Base-by-base conservation (phyloP, 2,113 vertebrate genomes). In the Vombatus ursinus region DNA sequence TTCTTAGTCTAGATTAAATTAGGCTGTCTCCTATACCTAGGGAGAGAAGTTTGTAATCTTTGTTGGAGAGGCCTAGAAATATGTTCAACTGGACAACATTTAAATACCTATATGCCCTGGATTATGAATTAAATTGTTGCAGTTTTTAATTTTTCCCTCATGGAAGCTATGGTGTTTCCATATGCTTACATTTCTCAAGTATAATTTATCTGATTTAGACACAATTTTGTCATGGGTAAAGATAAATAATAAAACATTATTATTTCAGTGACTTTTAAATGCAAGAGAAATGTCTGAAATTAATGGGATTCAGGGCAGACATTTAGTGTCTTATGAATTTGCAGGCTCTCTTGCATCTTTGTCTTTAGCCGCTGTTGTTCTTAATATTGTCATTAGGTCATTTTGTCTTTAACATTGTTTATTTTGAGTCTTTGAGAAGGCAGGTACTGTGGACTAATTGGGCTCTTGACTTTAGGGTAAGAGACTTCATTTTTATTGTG, bases 61-160 rank as follows among this genome's bases (percentile, higher is more conserved):
- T 94, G 51, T 50, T 91, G 52, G 26, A 93, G 91, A 95, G 84
- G 47, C n/a, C n/a, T 96, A 90, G 90, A 94, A 19, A 77, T n/a
- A 44, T 44, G 19, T 44, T 23, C n/a, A 84, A 44, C 19, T 44
- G n/a, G n/a, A 84, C 7, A 84, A 31, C 37, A 84, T 84, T 44
- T 84, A 84, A 44, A 22, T 44, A 44, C 16, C 19, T 84, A 44
- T n/a, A 44, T 23, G 19, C 22, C 7, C 44, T 84, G 37, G 14
- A 68, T 12, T 68, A 19, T 77, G 68, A 84, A 44, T 84, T n/a
- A 84, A 84, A 44, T 84, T 44, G 68, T 84, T 84, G 37, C n/a
- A 84, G n/a, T 44, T 84, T 84, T 84, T 8, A 44, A 84, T 84
- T 84, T 84, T 84, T 44, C 44, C 68, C 68, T 44, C n/a, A 8